These are phyloP conservation scores for Cyclura pinguis DNA, from an alignment of 2,797 vertebrate species.

Conservation along the genomic window DNA sequence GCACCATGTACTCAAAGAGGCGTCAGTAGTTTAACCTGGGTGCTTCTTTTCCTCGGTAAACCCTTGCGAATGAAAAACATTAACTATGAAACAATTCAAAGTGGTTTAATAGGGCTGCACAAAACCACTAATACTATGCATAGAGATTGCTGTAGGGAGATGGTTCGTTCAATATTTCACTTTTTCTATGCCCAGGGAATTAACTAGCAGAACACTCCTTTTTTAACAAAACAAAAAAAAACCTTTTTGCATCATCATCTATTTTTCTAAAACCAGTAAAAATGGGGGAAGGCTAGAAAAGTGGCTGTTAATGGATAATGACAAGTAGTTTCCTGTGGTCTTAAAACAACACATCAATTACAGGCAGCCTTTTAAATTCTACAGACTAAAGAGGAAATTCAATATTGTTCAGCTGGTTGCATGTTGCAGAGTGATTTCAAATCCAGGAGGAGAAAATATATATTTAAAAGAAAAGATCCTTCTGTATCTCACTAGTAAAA, in stretches of 20 bases:
- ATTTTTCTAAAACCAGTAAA: conserved; percentile 64
- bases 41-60: neutral
- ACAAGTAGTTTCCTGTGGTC: conserved; percentile 72
- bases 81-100: neutral
- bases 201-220: conserved; percentile 37
- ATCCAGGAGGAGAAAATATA: neutral
- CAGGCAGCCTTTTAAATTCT: conserved; percentile 64
- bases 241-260: conserved; percentile 68
- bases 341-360: conserved; percentile 72
- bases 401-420: conserved; percentile 38
- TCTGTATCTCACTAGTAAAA: neutral
- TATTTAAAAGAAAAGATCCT: conserved; percentile 18
- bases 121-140: conserved; percentile 38
- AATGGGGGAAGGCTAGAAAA: conserved; percentile 68
- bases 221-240: neutral
- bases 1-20: neutral
- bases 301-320: conserved; percentile 67
- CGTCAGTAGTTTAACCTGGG: neutral
- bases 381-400: conserved; percentile 59
- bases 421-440: conserved; percentile 48
- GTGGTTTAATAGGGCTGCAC: conserved; percentile 41
- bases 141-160: conserved; percentile 4
- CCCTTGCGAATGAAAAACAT: neutral
- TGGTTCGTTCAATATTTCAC: conserved; percentile 16
- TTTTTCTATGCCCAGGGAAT: conserved; percentile 29